phyloP scores from a whole-genome alignment of 2,113 vertebrate genomes.

The Notechis scutatus region DNA sequence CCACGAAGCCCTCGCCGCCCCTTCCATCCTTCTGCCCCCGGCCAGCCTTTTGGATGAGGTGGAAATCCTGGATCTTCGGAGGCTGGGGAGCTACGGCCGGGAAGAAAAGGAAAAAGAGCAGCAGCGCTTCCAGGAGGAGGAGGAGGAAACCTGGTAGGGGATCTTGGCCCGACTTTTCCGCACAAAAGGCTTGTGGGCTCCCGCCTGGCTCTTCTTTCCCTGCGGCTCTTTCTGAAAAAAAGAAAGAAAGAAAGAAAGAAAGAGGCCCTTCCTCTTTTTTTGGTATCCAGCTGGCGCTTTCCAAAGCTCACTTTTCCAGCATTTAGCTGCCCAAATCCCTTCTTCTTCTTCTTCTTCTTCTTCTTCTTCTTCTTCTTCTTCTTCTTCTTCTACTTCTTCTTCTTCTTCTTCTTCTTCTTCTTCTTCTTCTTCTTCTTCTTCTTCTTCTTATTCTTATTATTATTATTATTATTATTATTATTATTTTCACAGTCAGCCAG shows the following conservation, averaged over 20 bases:
- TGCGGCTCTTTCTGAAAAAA: neutral
- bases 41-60: slow-evolving; percentile 83
- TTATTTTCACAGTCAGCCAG: too few relatives aligned
- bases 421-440: too few relatives aligned
- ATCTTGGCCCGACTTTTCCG: neutral
- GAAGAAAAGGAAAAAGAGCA: slow-evolving; percentile 67
- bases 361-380: too few relatives aligned
- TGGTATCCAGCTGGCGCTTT: neutral
- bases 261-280: neutral
- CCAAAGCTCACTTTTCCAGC: neutral
- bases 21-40: slow-evolving; percentile 25
- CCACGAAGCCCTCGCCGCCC: slow-evolving; percentile 4
- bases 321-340: slow-evolving; percentile 18
- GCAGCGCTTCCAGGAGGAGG: slow-evolving; percentile 53
- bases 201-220: neutral
- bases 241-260: neutral
- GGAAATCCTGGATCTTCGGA: slow-evolving; percentile 82
- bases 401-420: too few relatives aligned
- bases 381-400: too few relatives aligned
- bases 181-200: neutral
- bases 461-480: too few relatives aligned
- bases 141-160: slow-evolving; percentile 87
- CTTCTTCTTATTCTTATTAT: too few relatives aligned
- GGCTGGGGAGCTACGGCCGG: slow-evolving; percentile 62
- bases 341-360: neutral